These are phyloP conservation scores for Zaprionus lachaisei DNA, from an alignment of 1,140 invertebrate species.

Conservation along the genomic window DNA sequence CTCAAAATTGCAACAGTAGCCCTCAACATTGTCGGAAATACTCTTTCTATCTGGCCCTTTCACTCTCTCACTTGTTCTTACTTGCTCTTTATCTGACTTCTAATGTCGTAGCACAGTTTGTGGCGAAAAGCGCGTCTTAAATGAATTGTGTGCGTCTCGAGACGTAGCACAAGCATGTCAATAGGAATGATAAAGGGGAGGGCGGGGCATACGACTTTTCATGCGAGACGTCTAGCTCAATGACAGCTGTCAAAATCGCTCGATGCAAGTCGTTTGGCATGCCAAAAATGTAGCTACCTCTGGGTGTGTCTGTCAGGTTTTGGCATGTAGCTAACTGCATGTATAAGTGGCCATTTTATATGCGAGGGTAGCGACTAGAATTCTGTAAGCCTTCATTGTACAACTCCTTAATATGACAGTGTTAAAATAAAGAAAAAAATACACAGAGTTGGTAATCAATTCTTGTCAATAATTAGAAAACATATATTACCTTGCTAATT, in stretches of 20 bases:
- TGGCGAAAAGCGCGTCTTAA: slow-evolving; percentile 38
- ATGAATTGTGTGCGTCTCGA: slow-evolving; percentile 66
- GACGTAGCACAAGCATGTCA: slow-evolving; percentile 35
- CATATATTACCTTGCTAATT: background rate
- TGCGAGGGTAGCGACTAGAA: background rate
- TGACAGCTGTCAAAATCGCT: slow-evolving; percentile 80
- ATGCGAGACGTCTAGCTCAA: slow-evolving; percentile 58
- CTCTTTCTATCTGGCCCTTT: slow-evolving; percentile 13
- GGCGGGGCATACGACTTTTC: slow-evolving; percentile 26
- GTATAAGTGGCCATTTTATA: slow-evolving; percentile 57
- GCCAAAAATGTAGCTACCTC: slow-evolving; percentile 56
- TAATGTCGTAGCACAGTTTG: background rate
- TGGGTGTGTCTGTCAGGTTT: slow-evolving; percentile 35
- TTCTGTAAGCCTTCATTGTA: too few relatives aligned
- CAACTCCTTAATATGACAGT: too few relatives aligned
- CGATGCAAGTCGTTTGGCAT: slow-evolving; percentile 70
- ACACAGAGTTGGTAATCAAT: too few relatives aligned
- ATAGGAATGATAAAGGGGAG: background rate
- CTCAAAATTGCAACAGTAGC: slow-evolving; percentile 9
- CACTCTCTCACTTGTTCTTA: background rate
- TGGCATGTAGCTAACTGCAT: slow-evolving; percentile 60
- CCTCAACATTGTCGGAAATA: slow-evolving; percentile 28
- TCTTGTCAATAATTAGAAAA: background rate
- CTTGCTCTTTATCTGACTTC: background rate
- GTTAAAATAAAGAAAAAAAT: too few relatives aligned